Evolutionary conservation across 2,113 vertebrate species (phyloP).

Genomic region (Scomber japonicus): DNA sequence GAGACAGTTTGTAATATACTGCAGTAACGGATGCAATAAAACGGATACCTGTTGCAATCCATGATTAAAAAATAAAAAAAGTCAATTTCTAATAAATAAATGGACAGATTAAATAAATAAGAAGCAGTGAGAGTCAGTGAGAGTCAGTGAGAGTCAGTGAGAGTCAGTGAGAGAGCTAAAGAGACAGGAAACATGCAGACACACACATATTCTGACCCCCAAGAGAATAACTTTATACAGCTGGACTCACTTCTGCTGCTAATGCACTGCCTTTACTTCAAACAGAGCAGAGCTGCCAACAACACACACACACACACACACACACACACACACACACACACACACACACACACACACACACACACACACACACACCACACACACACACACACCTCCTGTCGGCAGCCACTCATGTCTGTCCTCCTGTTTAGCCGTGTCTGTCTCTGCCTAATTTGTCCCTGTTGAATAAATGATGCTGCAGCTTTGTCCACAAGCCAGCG

Average conservation of each 20-base stretch:
- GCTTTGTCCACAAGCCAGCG: conserved; percentile 35
- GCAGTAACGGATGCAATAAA: not conserved
- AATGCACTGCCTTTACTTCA: conserved; percentile 60
- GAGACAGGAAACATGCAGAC: not conserved
- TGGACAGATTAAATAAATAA: conserved; percentile 3
- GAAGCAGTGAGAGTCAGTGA: no score
- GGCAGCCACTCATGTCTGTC: conserved; percentile 40
- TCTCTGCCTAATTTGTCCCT: conserved; percentile 73
- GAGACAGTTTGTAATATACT: not conserved
- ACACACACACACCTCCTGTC: conserved; percentile 6
- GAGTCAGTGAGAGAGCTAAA: no score
- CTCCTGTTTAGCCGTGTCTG: conserved; percentile 42
- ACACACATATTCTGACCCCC: not conserved
- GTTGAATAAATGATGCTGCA: conserved; percentile 66
- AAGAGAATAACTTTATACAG: conserved; percentile 39
- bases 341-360: no score
- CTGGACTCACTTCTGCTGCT: conserved; percentile 42
- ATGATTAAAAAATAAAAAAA: not conserved
- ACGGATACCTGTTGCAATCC: not conserved
- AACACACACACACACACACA: conserved; percentile 37
- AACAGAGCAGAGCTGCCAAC: not conserved
- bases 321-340: no score
- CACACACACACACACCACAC: no score
- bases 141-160: no score
- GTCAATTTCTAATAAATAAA: conserved; percentile 9